phyloP scores from a whole-genome alignment of 2,113 vertebrate species.

The Xenopus laevis region DNA sequence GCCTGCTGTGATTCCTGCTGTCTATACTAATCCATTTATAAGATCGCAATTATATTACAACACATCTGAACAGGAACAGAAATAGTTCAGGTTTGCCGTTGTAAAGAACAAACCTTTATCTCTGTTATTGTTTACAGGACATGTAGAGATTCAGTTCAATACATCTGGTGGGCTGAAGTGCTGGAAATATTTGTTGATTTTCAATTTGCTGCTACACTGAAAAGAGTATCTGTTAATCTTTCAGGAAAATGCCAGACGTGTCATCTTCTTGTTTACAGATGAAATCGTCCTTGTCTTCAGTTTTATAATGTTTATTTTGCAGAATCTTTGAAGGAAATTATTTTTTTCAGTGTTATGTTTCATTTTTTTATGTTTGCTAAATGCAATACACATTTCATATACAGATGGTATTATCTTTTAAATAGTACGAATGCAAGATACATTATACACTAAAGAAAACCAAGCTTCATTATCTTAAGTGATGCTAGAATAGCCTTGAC shows the following conservation, averaged over 20 bases:
- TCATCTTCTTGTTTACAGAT: conserved; percentile 57
- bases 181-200: conserved; percentile 42
- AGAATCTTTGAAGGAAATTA: conserved; percentile 45
- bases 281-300: conserved; percentile 47
- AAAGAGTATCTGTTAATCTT: conserved; percentile 49
- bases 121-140: neutral
- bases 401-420: too few species aligned
- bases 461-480: too few species aligned
- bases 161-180: conserved; percentile 3
- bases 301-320: conserved; percentile 58
- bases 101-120: conserved; percentile 41
- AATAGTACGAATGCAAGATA: too few species aligned
- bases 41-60: too few species aligned
- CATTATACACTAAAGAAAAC: too few species aligned
- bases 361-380: too few species aligned
- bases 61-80: conserved; percentile 42
- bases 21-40: too few species aligned
- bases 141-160: neutral
- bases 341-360: conserved; percentile 36
- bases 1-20: too few species aligned
- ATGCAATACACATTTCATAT: too few species aligned
- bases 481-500: too few species aligned
- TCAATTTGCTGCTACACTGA: conserved; percentile 39
- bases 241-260: conserved; percentile 51
- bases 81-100: conserved; percentile 33